A percentile compares a stretch with the other conserved stretches of the same genome.
These are phyloP conservation scores for Agriopis aurantiaria DNA, from an alignment of 2,888 invertebrate genomes.

Conservation along the genomic window DNA sequence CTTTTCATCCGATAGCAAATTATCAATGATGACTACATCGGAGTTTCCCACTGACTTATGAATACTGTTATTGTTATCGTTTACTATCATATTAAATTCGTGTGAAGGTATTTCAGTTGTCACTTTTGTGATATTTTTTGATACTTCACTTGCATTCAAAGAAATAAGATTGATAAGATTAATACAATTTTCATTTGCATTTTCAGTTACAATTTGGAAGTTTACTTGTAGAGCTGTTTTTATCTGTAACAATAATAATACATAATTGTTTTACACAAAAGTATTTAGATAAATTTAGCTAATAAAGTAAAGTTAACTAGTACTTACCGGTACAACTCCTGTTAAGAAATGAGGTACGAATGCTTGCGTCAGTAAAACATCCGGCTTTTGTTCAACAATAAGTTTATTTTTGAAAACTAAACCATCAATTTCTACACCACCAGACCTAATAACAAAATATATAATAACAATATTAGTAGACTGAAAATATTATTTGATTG, in stretches of 20 bases:
- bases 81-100: slow-evolving; percentile 39
- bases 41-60: slow-evolving; percentile 39
- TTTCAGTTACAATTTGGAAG: slow-evolving; percentile 63
- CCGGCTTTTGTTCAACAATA: slow-evolving; percentile 42
- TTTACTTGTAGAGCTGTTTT: slow-evolving; percentile 58
- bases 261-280: too few species aligned
- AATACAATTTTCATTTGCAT: slow-evolving; percentile 45
- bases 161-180: slow-evolving; percentile 51
- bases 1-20: slow-evolving; percentile 56
- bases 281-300: too few species aligned
- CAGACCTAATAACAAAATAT: slow-evolving; percentile 47
- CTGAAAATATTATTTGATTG: too few species aligned
- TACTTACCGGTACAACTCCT: slow-evolving; percentile 50
- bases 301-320: not conserved
- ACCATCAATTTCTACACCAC: slow-evolving; percentile 51
- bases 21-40: slow-evolving; percentile 57
- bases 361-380: slow-evolving; percentile 45
- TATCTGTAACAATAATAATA: slow-evolving; percentile 49
- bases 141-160: slow-evolving; percentile 42
- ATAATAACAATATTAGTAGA: not conserved
- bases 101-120: slow-evolving; percentile 36
- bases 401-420: slow-evolving; percentile 49
- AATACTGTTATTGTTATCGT: slow-evolving; percentile 26
- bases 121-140: slow-evolving; percentile 48
- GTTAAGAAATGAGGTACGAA: slow-evolving; percentile 54